Conservation (phyloP, 2,888 invertebrate genomes). For the Coenonympha arcania region DNA sequence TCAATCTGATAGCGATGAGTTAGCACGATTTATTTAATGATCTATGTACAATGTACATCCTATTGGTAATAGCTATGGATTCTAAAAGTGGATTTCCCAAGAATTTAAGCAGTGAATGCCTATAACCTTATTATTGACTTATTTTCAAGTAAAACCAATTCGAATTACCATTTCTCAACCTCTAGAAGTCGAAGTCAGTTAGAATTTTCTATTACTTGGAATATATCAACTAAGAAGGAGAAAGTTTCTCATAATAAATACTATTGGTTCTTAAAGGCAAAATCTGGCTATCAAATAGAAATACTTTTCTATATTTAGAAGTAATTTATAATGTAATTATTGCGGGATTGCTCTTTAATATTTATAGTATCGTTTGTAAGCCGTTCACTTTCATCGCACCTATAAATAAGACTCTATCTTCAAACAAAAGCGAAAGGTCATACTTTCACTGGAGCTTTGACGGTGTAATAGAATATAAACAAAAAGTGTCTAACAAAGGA, state of each 20-base stretch:
- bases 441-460: conserved; percentile 23
- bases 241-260: too few species aligned
- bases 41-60: background rate
- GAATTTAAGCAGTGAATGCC: too few species aligned
- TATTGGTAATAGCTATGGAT: too few species aligned
- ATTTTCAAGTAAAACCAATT: too few species aligned
- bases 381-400: conserved; percentile 18
- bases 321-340: background rate
- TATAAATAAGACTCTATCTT: conserved; percentile 19
- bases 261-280: too few species aligned
- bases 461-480: conserved; percentile 16
- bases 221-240: too few species aligned
- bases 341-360: background rate
- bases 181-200: too few species aligned
- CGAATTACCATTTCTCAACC: too few species aligned
- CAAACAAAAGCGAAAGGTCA: conserved; percentile 24
- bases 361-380: conserved; percentile 9
- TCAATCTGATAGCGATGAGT: background rate
- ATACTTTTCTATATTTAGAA: background rate
- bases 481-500: conserved; percentile 5
- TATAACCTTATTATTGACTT: too few species aligned
- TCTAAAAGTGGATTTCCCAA: too few species aligned
- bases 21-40: background rate
- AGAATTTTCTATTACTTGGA: too few species aligned
- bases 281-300: background rate